Percentiles rank a stretch among this genome's conserved stretches.
Conservation (phyloP, 2,797 vertebrate genomes). For the Danio kyathit region DNA sequence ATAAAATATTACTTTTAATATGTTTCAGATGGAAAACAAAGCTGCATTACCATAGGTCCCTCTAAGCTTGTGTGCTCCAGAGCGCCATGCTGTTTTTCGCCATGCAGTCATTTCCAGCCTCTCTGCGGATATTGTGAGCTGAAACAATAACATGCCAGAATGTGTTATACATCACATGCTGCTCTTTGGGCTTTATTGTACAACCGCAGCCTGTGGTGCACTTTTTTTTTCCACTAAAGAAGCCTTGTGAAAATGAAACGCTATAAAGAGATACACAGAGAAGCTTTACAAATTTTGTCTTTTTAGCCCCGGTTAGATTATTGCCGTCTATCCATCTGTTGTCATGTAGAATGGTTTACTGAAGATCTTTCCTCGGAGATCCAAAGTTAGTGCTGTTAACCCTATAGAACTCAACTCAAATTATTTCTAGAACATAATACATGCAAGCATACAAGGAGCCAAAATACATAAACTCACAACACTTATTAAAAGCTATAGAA, state of each 20-base stretch:
- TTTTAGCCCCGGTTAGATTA: not conserved
- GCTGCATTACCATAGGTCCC: constrained; percentile 6
- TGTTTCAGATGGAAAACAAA: constrained; percentile 21
- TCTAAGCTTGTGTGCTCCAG: constrained; percentile 37
- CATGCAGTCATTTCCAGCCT: constrained; percentile 30
- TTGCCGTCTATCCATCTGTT: not conserved
- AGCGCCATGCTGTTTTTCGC: constrained; percentile 17
- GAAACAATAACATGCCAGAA: constrained; percentile 40
- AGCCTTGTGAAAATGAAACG: constrained; percentile 5
- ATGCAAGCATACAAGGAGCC: too few relatives aligned
- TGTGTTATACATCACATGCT: constrained; percentile 29
- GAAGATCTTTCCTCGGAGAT: too few relatives aligned
- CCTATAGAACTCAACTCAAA: too few relatives aligned
- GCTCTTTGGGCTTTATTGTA: constrained; percentile 30
- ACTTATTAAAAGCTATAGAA: too few relatives aligned
- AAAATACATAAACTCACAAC: too few relatives aligned
- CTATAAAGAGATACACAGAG: constrained; percentile 24
- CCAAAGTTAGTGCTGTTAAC: too few relatives aligned
- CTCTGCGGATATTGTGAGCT: constrained; percentile 30
- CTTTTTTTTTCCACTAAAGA: constrained; percentile 37
- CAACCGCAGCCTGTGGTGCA: not conserved
- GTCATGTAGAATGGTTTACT: too few relatives aligned
- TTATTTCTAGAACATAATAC: too few relatives aligned
- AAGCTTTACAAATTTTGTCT: not conserved
- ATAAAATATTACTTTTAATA: constrained; percentile 31